A percentile compares a stretch with the other conserved stretches of the same genome.
These are phyloP conservation scores for Galerucella nymphaeae DNA, from an alignment of 2,888 invertebrate genomes.

Conservation along the genomic window DNA sequence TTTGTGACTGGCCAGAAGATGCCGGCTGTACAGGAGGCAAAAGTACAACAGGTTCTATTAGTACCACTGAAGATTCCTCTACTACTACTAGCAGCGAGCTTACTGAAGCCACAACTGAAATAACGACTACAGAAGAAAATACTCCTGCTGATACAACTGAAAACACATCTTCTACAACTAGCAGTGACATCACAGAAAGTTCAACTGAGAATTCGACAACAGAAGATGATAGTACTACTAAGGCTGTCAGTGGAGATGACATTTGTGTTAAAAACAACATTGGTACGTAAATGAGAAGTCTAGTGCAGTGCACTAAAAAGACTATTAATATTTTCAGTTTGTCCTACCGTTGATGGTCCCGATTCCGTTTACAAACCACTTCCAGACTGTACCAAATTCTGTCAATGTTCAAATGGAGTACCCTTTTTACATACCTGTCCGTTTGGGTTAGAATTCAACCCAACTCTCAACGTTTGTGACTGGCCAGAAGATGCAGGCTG, in stretches of 20 bases:
- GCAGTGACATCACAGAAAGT: no score
- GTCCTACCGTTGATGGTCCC: conserved; percentile 35
- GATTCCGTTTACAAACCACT: conserved; percentile 35
- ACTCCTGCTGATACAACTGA: no score
- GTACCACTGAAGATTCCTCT: neutral
- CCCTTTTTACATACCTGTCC: conserved; percentile 43
- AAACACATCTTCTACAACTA: no score
- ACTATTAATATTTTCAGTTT: conserved; percentile 22
- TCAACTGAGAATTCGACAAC: no score
- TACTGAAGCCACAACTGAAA: neutral
- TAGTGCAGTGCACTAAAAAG: neutral
- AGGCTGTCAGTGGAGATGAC: neutral
- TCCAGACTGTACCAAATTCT: conserved; percentile 42
- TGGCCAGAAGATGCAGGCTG: conserved; percentile 24
- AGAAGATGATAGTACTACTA: neutral
- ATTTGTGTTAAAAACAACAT: neutral
- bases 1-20: conserved; percentile 18
- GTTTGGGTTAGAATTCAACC: conserved; percentile 43
- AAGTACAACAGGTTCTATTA: rapidly evolving
- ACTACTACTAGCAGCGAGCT: no score
- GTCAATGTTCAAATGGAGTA: conserved; percentile 46
- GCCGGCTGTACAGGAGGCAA: conserved; percentile 9
- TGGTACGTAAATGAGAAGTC: neutral
- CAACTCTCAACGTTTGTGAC: conserved; percentile 28
- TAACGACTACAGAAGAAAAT: no score